Percentiles rank a stretch among this genome's conserved stretches.
These are phyloP conservation scores for Clavelina lepadiformis DNA, from an alignment of 23 tunicate species.

Conservation along the genomic window DNA sequence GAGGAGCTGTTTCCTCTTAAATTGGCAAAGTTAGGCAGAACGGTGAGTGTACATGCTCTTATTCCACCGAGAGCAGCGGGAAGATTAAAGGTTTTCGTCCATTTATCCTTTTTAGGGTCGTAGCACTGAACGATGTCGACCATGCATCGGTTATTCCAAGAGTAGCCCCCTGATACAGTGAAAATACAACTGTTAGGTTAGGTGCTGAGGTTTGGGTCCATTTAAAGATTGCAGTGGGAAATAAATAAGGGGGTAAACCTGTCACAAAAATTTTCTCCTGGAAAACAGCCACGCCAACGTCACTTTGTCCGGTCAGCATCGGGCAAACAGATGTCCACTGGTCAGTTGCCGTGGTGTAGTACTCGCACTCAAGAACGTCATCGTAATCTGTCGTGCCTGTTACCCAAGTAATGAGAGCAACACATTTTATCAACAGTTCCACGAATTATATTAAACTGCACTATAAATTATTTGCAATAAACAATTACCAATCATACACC, in stretches of 20 bases:
- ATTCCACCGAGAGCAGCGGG: slow-evolving; percentile 97
- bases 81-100: slow-evolving; percentile 82
- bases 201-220: background rate
- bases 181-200: background rate
- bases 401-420: too few relatives aligned
- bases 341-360: slow-evolving; percentile 67
- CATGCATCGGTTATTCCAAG: slow-evolving; percentile 99
- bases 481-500: too few relatives aligned
- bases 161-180: slow-evolving; percentile 73
- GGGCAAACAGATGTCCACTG: slow-evolving; percentile 96
- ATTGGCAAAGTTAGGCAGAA: slow-evolving; percentile 66
- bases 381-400: slow-evolving; percentile 96
- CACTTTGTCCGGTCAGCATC: slow-evolving; percentile 96
- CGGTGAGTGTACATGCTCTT: slow-evolving; percentile 90
- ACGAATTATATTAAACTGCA: too few relatives aligned
- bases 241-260: slow-evolving; percentile 18
- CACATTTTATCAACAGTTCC: too few relatives aligned
- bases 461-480: too few relatives aligned
- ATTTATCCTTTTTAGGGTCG: slow-evolving; percentile 71
- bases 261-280: slow-evolving; percentile 80
- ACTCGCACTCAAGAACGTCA: slow-evolving; percentile 95
- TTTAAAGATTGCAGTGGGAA: background rate
- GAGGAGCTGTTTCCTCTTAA: background rate
- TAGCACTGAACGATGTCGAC: slow-evolving; percentile 97
- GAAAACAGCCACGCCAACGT: slow-evolving; percentile 97